phyloP scores from a whole-genome alignment of 2,113 vertebrate genomes.

The Gymnarchus niloticus region DNA sequence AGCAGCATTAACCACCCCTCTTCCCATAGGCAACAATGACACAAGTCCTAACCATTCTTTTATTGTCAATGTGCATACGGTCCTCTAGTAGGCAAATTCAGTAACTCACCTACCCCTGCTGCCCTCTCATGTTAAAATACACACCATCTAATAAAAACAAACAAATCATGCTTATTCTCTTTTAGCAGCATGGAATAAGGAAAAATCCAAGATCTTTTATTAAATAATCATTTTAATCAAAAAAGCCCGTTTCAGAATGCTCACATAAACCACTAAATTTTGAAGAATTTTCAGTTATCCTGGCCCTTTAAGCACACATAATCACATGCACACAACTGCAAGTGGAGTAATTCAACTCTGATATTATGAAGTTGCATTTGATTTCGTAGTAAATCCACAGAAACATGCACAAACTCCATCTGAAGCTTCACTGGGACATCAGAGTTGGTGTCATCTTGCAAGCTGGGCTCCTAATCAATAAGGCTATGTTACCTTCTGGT shows the following conservation, averaged over 20 bases:
- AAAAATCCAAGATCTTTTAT: constrained; percentile 40
- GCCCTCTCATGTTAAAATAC: not conserved
- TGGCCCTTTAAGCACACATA: not conserved
- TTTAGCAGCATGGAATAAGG: not conserved
- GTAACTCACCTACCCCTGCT: too few species aligned
- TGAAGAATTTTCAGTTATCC: not conserved
- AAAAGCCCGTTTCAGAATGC: constrained; percentile 21
- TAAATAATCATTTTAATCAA: constrained; percentile 52
- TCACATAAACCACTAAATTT: not conserved
- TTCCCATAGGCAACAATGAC: constrained; percentile 44
- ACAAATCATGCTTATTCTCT: not conserved
- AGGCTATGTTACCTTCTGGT: not conserved
- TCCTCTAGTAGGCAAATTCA: not conserved
- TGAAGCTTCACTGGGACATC: not conserved
- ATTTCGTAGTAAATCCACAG: constrained; percentile 28
- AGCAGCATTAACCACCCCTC: constrained; percentile 8
- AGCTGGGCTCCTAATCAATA: not conserved
- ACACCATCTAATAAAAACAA: not conserved
- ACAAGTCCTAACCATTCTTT: too few species aligned
- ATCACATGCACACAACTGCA: not conserved
- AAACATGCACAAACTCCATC: not conserved
- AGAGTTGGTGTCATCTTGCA: constrained; percentile 1
- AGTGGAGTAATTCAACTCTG: not conserved
- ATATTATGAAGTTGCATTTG: constrained; percentile 34
- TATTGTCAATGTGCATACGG: not conserved